phyloP scores from a whole-genome alignment of 2,113 vertebrate species.

The Calonectris borealis region DNA sequence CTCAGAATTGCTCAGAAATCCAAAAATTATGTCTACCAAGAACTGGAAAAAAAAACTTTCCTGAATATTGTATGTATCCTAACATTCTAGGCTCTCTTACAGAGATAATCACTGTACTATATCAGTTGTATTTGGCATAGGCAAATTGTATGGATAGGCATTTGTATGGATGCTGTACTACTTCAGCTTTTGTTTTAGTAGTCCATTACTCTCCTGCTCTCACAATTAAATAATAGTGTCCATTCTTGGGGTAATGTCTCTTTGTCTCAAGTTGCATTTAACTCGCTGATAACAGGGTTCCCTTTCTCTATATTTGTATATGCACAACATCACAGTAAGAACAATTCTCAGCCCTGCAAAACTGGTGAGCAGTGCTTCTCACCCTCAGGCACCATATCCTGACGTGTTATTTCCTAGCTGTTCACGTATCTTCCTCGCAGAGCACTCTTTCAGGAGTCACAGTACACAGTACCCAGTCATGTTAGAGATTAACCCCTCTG shows the following conservation, averaged over 20 bases:
- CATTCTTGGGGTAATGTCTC: not conserved
- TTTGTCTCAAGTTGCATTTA: not conserved
- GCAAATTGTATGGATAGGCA: no score
- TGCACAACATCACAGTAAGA: not conserved
- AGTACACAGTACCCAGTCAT: not conserved
- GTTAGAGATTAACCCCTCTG: not conserved
- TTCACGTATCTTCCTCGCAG: not conserved
- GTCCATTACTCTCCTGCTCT: not conserved
- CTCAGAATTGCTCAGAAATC: not conserved
- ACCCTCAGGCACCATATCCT: not conserved
- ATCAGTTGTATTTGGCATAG: not conserved
- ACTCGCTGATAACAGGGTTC: not conserved
- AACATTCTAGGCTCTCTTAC: not conserved
- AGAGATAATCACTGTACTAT: not conserved
- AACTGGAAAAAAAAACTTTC: not conserved
- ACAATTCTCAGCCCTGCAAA: not conserved
- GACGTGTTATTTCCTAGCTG: not conserved
- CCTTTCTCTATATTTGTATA: not conserved
- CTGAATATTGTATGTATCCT: not conserved
- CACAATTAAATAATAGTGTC: not conserved
- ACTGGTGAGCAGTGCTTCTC: not conserved
- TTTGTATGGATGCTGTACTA: not conserved
- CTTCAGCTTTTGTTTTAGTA: not conserved
- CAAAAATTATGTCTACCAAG: not conserved
- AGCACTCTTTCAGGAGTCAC: not conserved